Evolutionary conservation across 2,113 vertebrate genomes (phyloP), one percentile per base, ranked within the genome.

Genomic region (Sapajus apella): DNA sequence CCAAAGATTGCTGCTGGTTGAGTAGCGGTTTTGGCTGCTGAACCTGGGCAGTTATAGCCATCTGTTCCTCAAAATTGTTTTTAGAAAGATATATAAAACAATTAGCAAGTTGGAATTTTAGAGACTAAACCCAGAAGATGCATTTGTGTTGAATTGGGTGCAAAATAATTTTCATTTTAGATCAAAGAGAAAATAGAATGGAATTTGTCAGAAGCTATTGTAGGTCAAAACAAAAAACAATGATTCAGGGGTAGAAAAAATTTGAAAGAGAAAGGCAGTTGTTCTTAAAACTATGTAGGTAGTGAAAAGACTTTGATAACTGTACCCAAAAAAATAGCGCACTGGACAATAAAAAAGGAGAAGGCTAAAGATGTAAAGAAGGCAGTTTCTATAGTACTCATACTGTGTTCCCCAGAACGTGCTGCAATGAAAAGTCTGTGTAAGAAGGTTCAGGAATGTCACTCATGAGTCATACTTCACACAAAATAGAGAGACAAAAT

Each of bases 1-100:
- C 97, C 87, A 98, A 92, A 95, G 81, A 79, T 23, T 70, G 72
- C 68, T 96, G 86, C 76, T 97, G 87, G 97, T 90, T 95, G 92
- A 96, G 58, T 95, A 90, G 87, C 90, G 89, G 52, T 75, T 96
- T 94, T 95, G 94, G 90, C 96, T 52, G 87, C 70, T 1, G 9
- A 82, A 91, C 58, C 70, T 64, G 43, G 87, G 80, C 76, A 94
- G 66, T 96, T 95, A n/a, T 35, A 92, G 75, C 91, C 97, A 98
- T 97, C 93, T 98, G 96, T 93, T 96, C 87, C 61, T 30, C 40
- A 93, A 96, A 94, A 98, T 58, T 95, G 58, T 87, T 82, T 90
- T 87, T 88, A 87, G 72, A 45, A 94, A 97, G 85, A 95, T 96
- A 88, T 94, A 88, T 95, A 97, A 97, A 97, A 96, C 88, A 96